Evolutionary conservation across 92 coral and sea anemone genomes (phyloP), one percentile per base, ranked within the genome.

Genomic region (Porites rus): DNA sequence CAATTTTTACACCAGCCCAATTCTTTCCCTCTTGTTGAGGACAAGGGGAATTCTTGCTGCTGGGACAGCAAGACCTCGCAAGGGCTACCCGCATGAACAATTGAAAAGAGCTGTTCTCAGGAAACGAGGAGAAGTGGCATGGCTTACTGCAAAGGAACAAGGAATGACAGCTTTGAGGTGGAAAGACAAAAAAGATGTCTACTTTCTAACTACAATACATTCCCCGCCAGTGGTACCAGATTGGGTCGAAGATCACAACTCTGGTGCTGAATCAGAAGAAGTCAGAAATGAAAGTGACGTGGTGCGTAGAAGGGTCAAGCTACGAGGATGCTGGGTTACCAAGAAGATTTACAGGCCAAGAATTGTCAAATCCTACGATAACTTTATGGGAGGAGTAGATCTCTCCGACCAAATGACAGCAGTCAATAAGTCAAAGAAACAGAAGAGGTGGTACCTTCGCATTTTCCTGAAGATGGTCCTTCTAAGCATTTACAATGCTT

Each of bases 361-460:
- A 78, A 69, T 84, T 76, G 89, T 89, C 21, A 54, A 70, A 50
- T 79, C 84, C 59, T 89, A 77, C 85, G 84, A 89, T 73, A 77
- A 66, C 51, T 86, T 52, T 65, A 89, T 84, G 89, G 89, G 92
- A 67, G 92, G 92, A 9, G 92, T 83, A 1, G 76, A 89, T 69
- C 80, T 89, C 74, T 89, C 24, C 64, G 93, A 89, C 73, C 95
- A 92, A 61, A 92, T 92, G 86, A 92, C 93, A 24, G 24, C 24
- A 24, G 24, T 24, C 24, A 24, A 24, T 24, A 24, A 24, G 24
- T 24, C 24, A 24, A 24, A 24, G 24, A 24, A 24, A 24, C 24
- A 24, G 24, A 24, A 24, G 24, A 24, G 24, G 24, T 24, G 24
- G 24, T 24, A 24, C 24, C 24, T 24, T 24, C 24, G 24, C 24